These are phyloP conservation scores for Hypolimnas misippus DNA, from an alignment of 2,888 invertebrate genomes.

Conservation along the genomic window DNA sequence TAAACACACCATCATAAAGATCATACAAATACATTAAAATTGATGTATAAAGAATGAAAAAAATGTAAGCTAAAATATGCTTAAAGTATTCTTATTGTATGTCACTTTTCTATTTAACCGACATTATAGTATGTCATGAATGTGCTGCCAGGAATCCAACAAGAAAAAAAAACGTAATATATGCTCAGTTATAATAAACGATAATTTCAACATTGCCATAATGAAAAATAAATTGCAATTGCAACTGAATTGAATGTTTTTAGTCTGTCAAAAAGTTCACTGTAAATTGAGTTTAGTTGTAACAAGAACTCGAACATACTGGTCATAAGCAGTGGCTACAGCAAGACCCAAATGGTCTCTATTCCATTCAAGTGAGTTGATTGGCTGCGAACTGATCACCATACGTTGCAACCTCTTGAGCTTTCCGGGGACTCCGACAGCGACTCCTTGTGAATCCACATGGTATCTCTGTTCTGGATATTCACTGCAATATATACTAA, in stretches of 20 bases:
- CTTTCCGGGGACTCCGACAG: constrained; percentile 90
- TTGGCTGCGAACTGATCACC: constrained; percentile 93
- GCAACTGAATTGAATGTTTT: neutral
- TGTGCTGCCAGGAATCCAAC: too few relatives aligned
- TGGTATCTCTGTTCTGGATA: constrained; percentile 91
- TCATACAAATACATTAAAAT: too few relatives aligned
- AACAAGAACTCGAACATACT: constrained; percentile 92
- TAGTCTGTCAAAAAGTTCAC: constrained; percentile 42
- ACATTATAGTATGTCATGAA: too few relatives aligned
- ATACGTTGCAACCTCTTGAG: constrained; percentile 91
- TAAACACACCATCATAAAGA: too few relatives aligned
- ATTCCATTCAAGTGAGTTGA: constrained; percentile 96
- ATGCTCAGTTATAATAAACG: neutral
- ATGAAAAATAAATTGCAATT: neutral
- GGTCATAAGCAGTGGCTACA: constrained; percentile 96
- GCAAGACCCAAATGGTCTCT: constrained; percentile 93
- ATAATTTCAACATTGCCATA: neutral
- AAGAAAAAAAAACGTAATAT: too few relatives aligned
- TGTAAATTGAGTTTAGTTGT: constrained; percentile 93
- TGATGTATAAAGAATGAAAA: too few relatives aligned
- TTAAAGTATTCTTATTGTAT: too few relatives aligned
- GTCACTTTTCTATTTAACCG: too few relatives aligned
- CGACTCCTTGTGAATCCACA: constrained; percentile 88
- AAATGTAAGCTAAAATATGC: too few relatives aligned
- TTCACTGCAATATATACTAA: constrained; percentile 52